Percentiles rank a stretch among this genome's conserved stretches.
Evolutionary conservation across 2,797 vertebrate species (phyloP).

Genomic region (Anguilla obscura): DNA sequence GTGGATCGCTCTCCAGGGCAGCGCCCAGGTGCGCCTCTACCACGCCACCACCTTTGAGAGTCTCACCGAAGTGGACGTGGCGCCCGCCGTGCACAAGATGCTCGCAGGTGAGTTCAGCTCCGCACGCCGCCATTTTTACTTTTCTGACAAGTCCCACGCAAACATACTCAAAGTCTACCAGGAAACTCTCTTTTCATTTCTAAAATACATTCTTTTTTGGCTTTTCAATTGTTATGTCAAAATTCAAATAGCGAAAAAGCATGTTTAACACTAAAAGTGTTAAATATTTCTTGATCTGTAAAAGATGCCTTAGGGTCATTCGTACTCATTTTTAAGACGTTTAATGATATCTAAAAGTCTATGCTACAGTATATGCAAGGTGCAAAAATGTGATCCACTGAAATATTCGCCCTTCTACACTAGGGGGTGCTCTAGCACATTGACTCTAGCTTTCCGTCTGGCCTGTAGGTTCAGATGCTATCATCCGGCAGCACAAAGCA

Average conservation of each 20-base stretch:
- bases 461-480: conserved; percentile 87
- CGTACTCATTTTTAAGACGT: background rate
- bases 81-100: conserved; percentile 97
- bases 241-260: too few species aligned
- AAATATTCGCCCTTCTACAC: background rate
- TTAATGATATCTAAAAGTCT: background rate
- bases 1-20: conserved; percentile 92
- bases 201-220: background rate
- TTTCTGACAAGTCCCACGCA: background rate
- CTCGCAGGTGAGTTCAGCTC: conserved; percentile 78
- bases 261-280: background rate
- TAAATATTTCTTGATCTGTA: background rate
- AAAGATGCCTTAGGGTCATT: background rate
- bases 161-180: background rate
- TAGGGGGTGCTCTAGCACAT: background rate
- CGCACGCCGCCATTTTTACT: background rate
- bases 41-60: conserved; percentile 88
- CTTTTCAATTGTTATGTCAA: background rate
- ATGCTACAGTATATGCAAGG: too few species aligned
- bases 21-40: conserved; percentile 90
- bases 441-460: background rate
- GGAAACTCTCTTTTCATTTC: background rate
- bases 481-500: conserved; percentile 97
- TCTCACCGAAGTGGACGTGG: conserved; percentile 90
- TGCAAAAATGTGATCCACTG: conserved; percentile 4